These are phyloP conservation scores for Melierax canorus DNA, from an alignment of 2,113 vertebrate genomes.

Conservation along the genomic window DNA sequence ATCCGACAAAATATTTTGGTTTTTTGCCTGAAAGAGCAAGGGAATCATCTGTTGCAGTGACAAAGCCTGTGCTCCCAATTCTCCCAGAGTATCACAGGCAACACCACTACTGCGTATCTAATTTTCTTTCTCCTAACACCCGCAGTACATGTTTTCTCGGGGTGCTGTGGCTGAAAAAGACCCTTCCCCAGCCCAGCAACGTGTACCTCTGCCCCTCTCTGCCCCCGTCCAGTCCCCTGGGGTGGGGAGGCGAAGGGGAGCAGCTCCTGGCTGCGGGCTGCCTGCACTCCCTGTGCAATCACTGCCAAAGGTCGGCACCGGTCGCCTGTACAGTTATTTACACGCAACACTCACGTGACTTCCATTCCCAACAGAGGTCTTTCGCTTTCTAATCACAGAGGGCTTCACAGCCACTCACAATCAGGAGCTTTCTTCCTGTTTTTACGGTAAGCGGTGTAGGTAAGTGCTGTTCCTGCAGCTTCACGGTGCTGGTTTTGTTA, in stretches of 20 bases:
- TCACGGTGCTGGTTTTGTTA: background rate
- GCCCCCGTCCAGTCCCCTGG: accelerated
- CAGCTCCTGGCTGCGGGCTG: background rate
- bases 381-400: background rate
- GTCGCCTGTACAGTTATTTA: background rate
- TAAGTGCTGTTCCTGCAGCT: background rate
- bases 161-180: background rate
- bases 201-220: background rate
- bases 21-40: background rate
- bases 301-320: accelerated
- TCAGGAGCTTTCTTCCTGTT: background rate
- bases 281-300: accelerated
- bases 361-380: background rate
- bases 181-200: background rate
- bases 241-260: background rate
- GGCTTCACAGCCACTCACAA: background rate
- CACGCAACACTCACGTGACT: accelerated
- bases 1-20: constrained; percentile 5
- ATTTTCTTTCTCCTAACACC: background rate
- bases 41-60: background rate
- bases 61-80: background rate
- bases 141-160: accelerated
- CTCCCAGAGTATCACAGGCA: background rate
- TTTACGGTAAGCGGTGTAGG: accelerated
- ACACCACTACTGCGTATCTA: background rate